phyloP scores from a whole-genome alignment of 2,888 invertebrate species.

The Bruchidius siliquastri region DNA sequence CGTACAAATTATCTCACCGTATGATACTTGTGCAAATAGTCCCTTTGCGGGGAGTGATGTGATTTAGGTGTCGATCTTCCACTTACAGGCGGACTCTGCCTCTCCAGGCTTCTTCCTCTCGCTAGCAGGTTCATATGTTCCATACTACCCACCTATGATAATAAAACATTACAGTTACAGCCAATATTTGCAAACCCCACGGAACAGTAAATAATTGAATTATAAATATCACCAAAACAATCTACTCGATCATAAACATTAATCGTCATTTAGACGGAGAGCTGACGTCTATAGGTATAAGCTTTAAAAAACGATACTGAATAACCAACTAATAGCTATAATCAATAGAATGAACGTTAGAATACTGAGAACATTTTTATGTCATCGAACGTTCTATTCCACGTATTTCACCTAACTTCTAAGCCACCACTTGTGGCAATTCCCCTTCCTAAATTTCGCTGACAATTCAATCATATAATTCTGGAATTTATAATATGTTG shows the following conservation, averaged over 20 bases:
- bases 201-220: background rate
- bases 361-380: no score
- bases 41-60: slow-evolving; percentile 74
- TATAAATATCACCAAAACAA: background rate
- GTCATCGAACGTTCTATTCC: no score
- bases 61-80: slow-evolving; percentile 84
- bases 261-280: no score
- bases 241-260: background rate
- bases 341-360: no score
- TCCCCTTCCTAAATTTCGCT: no score
- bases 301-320: no score
- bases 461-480: no score
- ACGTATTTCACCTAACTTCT: no score
- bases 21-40: slow-evolving; percentile 90
- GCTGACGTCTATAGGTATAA: no score
- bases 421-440: no score
- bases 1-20: slow-evolving; percentile 65
- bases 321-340: no score
- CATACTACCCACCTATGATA: slow-evolving; percentile 72
- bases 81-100: slow-evolving; percentile 79
- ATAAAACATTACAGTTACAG: background rate
- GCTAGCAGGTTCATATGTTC: slow-evolving; percentile 87
- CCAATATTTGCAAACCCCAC: background rate
- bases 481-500: no score
- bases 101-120: slow-evolving; percentile 65